phyloP scores from a whole-genome alignment of 2,797 vertebrate genomes.

The Silurus aristotelis region DNA sequence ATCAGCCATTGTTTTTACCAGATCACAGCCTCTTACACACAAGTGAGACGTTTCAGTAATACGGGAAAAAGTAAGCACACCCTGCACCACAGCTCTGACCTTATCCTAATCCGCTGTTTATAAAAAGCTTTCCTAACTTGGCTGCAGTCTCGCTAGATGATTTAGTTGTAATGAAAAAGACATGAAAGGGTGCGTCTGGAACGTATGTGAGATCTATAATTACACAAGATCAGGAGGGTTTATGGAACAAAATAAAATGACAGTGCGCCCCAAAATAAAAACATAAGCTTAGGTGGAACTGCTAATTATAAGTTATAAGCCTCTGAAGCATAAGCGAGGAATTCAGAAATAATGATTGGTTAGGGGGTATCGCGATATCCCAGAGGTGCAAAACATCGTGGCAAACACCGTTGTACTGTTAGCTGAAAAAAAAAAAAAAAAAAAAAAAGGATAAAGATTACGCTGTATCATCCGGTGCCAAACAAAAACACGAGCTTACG shows the following conservation, averaged over 20 bases:
- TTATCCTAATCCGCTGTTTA: not conserved
- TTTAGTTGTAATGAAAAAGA: not conserved
- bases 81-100: not conserved
- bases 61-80: slow-evolving; percentile 1
- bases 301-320: slow-evolving; percentile 13
- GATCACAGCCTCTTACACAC: not conserved
- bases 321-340: not conserved
- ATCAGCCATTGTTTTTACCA: slow-evolving; percentile 9
- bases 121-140: not conserved
- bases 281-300: slow-evolving; percentile 19
- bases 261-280: not conserved
- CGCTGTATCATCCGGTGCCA: not conserved
- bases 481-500: not conserved
- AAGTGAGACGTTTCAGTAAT: not conserved
- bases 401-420: not conserved
- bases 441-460: not conserved
- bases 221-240: not conserved
- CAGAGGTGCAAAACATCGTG: not conserved
- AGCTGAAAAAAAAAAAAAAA: not conserved
- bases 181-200: slow-evolving; percentile 19
- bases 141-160: not conserved
- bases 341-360: slow-evolving; percentile 10
- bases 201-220: slow-evolving; percentile 14
- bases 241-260: slow-evolving; percentile 17
- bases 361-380: not conserved